phyloP scores from a whole-genome alignment of 2,888 invertebrate species.

The Drosophila koepferae region DNA sequence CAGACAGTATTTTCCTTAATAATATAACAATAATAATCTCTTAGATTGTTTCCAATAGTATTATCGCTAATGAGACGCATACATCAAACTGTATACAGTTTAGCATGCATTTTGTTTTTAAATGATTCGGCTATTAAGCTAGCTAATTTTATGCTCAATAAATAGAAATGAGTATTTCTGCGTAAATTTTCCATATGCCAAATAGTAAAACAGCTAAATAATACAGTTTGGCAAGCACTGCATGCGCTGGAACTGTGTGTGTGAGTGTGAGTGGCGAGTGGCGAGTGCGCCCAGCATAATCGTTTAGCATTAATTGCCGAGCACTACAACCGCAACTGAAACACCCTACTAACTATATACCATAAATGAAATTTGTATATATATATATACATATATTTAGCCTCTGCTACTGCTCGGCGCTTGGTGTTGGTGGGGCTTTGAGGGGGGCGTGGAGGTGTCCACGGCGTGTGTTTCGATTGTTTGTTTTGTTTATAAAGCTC shows the following conservation, averaged over 20 bases:
- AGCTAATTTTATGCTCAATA: background rate
- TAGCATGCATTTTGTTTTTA: background rate
- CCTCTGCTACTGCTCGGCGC: background rate
- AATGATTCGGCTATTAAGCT: background rate
- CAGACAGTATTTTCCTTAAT: too few relatives aligned
- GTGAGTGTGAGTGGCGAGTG: background rate
- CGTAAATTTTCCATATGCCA: constrained; percentile 4
- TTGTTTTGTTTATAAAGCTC: constrained; percentile 80
- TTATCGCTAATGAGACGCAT: too few relatives aligned
- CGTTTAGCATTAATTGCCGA: constrained; percentile 58
- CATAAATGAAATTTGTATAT: constrained; percentile 2
- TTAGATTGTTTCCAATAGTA: too few relatives aligned
- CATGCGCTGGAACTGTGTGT: background rate
- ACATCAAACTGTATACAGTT: background rate
- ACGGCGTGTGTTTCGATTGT: constrained; percentile 69
- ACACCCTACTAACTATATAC: constrained; percentile 1
- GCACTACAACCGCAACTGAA: constrained; percentile 23
- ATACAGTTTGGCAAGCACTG: constrained; percentile 7
- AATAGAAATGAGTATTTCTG: background rate
- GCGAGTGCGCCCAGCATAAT: constrained; percentile 37
- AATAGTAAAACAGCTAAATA: background rate
- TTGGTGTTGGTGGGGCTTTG: constrained; percentile 5
- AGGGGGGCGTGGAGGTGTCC: constrained; percentile 24
- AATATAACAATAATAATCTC: too few relatives aligned
- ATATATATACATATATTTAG: background rate